A percentile compares a stretch with the other conserved stretches of the same genome.
Evolutionary conservation across 2,888 invertebrate genomes (phyloP).

Genomic region (Diarsia dahlii): DNA sequence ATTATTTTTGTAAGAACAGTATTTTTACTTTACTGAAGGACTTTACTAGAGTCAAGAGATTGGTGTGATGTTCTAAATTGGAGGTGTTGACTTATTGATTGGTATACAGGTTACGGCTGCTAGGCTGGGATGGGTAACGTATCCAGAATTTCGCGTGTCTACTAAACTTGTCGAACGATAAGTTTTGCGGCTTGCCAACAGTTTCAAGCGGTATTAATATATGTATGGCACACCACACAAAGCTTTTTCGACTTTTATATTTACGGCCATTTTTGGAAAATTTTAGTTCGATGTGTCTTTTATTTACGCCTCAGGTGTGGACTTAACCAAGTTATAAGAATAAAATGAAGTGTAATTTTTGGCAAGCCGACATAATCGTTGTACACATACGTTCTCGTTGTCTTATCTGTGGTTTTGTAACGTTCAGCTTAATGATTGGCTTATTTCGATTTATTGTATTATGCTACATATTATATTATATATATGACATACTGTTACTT

Average conservation of each 20-base stretch:
- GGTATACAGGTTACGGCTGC: slow-evolving; percentile 92
- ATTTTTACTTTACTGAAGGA: background rate
- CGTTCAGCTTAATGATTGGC: slow-evolving; percentile 60
- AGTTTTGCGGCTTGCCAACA: slow-evolving; percentile 64
- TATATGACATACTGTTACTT: background rate
- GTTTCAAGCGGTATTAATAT: background rate
- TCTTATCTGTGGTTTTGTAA: slow-evolving; percentile 49
- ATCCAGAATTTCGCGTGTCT: slow-evolving; percentile 71
- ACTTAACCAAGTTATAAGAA: too few relatives aligned
- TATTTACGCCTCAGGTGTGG: background rate
- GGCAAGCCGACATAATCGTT: slow-evolving; percentile 50
- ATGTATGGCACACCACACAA: background rate
- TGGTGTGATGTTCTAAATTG: background rate
- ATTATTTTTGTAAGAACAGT: background rate
- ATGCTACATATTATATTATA: background rate
- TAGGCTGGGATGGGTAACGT: slow-evolving; percentile 94
- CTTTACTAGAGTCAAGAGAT: background rate
- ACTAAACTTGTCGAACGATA: slow-evolving; percentile 65
- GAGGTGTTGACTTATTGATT: slow-evolving; percentile 64
- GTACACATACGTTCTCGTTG: slow-evolving; percentile 48
- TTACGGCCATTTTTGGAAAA: too few relatives aligned
- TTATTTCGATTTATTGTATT: slow-evolving; percentile 34
- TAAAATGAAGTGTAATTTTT: too few relatives aligned
- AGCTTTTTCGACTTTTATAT: background rate
- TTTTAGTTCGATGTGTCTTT: background rate